Conservation (phyloP, 2,888 invertebrate species). For the Melipona beecheii region DNA sequence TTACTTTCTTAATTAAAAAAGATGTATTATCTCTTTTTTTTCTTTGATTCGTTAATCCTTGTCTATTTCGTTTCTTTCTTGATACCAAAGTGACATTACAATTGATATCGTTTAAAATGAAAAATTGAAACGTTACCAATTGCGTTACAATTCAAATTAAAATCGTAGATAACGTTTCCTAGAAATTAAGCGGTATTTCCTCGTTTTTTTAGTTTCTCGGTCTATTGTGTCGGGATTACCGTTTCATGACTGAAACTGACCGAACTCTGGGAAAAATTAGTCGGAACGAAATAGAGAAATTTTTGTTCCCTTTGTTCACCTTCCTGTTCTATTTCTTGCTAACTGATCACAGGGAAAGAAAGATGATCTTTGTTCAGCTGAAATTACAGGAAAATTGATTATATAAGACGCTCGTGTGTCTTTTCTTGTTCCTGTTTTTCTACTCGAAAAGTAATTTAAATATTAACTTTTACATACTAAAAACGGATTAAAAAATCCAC, state of each 20-base stretch:
- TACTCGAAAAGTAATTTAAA: not conserved
- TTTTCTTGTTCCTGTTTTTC: not conserved
- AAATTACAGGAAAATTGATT: not conserved
- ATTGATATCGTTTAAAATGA: too few species aligned
- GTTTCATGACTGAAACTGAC: constrained; percentile 18
- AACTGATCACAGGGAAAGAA: not conserved
- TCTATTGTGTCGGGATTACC: constrained; percentile 7
- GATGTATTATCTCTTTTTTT: not conserved
- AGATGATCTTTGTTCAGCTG: not conserved
- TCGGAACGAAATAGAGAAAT: not conserved
- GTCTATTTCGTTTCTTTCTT: not conserved
- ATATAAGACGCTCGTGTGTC: not conserved
- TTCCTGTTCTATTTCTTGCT: constrained; percentile 4
- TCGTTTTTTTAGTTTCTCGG: not conserved
- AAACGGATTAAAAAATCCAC: not conserved
- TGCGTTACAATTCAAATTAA: not conserved
- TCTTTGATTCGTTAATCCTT: not conserved
- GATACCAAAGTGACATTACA: not conserved
- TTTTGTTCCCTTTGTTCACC: not conserved
- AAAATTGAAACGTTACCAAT: not conserved
- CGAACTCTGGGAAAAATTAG: constrained; percentile 5
- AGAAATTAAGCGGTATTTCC: not conserved
- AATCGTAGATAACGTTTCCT: not conserved
- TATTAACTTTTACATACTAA: not conserved
- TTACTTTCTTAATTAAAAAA: not conserved